A percentile compares a stretch with the other conserved stretches of the same genome.
phyloP scores from a whole-genome alignment of 2,113 vertebrate genomes.

The Engraulis encrasicolus region DNA sequence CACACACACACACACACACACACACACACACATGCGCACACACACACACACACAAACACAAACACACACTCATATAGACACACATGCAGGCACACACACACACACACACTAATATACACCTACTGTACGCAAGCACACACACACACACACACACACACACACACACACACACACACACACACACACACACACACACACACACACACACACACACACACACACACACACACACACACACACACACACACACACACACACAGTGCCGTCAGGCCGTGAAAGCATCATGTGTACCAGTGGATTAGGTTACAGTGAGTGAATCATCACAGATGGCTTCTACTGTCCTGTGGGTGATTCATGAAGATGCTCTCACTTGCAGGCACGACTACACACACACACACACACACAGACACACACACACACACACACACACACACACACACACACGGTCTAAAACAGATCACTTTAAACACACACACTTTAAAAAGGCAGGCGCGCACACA shows the following conservation, averaged over 20 bases:
- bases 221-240: constrained; percentile 18
- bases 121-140: no score
- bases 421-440: no score
- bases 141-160: constrained; percentile 27
- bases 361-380: background rate
- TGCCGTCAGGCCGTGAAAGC: background rate
- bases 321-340: background rate
- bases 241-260: background rate
- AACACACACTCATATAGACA: no score
- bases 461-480: no score
- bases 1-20: no score
- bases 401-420: no score
- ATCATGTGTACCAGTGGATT: background rate
- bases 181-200: constrained; percentile 1
- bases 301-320: background rate
- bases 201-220: background rate
- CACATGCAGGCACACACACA: constrained; percentile 11
- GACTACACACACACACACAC: no score
- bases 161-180: background rate
- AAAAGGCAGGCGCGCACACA: no score
- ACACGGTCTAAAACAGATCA: no score
- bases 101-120: no score
- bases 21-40: no score
- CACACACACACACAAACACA: no score
- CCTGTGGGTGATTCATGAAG: background rate